Conservation (phyloP, 2,113 vertebrate genomes). For the Craseonycteris thonglongyai region DNA sequence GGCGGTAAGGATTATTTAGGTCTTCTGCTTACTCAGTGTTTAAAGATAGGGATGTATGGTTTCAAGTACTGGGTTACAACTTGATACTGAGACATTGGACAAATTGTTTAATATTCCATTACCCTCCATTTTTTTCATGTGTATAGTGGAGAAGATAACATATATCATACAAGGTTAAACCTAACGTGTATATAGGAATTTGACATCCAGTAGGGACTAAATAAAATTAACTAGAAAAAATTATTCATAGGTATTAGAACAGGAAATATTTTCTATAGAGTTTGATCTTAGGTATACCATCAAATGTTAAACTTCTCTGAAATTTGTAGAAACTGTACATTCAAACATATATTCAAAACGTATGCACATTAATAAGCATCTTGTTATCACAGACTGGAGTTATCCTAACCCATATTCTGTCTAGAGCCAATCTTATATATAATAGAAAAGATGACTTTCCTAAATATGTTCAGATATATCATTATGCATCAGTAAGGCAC, state of each 20-base stretch:
- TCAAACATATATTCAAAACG: not conserved
- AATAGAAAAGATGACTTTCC: not conserved
- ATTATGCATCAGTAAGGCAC: not conserved
- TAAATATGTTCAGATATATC: not conserved
- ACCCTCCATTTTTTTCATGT: not conserved
- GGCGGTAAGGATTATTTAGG: slow-evolving; percentile 81
- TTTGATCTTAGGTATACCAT: not conserved
- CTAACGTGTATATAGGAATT: not conserved
- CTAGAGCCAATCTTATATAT: not conserved
- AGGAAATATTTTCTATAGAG: not conserved
- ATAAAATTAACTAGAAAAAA: not conserved
- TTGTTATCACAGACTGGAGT: not conserved
- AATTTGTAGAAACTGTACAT: not conserved
- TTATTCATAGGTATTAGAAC: not conserved
- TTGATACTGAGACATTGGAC: not conserved
- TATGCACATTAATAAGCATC: not conserved
- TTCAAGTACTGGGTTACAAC: not conserved
- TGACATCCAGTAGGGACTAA: not conserved
- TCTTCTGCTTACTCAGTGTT: not conserved
- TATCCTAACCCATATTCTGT: not conserved
- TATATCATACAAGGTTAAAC: not conserved
- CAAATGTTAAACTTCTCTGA: not conserved
- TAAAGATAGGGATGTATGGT: not conserved
- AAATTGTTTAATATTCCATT: not conserved
- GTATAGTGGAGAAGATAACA: not conserved